These are phyloP conservation scores for Athene noctua DNA, from an alignment of 2,113 vertebrate species.

Conservation along the genomic window DNA sequence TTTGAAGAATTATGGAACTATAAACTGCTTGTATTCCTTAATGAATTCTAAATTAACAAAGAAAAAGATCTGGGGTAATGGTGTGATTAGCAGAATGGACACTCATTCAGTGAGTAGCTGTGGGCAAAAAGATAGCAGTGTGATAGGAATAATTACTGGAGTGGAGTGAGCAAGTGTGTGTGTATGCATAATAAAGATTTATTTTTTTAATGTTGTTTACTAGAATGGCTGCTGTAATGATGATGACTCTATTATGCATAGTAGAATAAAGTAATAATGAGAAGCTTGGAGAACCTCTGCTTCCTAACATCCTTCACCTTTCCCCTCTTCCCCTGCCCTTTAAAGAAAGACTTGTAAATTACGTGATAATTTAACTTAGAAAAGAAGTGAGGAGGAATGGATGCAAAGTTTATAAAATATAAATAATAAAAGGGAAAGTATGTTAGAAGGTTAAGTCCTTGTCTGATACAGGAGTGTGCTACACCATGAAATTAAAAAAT, in stretches of 20 bases:
- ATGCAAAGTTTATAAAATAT: not conserved
- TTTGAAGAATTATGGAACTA: not conserved
- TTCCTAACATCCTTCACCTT: not conserved
- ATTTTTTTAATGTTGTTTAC: not conserved
- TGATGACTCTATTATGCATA: fast-evolving
- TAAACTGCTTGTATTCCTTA: not conserved
- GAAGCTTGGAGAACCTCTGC: not conserved
- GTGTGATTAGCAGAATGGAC: not conserved
- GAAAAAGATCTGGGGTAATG: not conserved
- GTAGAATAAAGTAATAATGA: not conserved
- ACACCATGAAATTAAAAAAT: not conserved
- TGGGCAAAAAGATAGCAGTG: not conserved
- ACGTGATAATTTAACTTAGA: not conserved
- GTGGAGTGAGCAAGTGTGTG: not conserved
- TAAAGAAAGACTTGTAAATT: not conserved
- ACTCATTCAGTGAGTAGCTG: not conserved
- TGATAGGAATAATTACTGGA: not conserved
- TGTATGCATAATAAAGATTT: not conserved
- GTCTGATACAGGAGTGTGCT: not conserved
- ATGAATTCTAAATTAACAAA: not conserved
- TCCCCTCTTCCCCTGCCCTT: fast-evolving
- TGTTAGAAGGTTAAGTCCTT: not conserved
- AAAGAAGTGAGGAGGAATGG: not conserved
- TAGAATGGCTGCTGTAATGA: not conserved
- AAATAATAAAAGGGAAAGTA: not conserved